Evolutionary conservation across 2,797 vertebrate genomes (phyloP).

Genomic region (Coregonus ussuriensis): DNA sequence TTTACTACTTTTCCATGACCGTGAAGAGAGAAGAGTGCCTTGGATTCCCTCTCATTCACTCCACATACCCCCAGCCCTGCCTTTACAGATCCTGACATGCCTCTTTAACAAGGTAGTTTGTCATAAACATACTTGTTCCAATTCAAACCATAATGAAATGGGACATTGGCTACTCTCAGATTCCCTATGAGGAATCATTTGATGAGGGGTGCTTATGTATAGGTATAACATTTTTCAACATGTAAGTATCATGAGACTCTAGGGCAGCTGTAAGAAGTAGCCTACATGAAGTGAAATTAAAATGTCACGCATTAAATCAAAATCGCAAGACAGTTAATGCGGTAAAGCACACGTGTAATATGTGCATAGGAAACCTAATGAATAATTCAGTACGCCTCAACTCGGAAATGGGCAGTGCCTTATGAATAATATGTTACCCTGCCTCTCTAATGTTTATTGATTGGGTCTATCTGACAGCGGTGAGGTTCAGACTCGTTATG

Average conservation of each 20-base stretch:
- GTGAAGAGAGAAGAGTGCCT: not conserved
- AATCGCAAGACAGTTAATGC: not conserved
- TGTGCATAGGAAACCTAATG: constrained; percentile 20
- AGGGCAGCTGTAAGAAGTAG: too few species aligned
- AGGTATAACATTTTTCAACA: not conserved
- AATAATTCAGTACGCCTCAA: constrained; percentile 43
- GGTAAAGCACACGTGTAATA: constrained; percentile 12
- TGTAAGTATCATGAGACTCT: not conserved
- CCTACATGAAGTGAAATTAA: not conserved
- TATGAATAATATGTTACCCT: constrained; percentile 61
- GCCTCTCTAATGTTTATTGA: constrained; percentile 77
- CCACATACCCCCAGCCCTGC: too few species aligned
- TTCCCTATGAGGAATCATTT: not conserved
- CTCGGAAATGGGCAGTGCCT: constrained; percentile 44
- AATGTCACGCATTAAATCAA: not conserved
- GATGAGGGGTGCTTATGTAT: too few species aligned
- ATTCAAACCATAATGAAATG: too few species aligned
- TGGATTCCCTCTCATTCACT: not conserved
- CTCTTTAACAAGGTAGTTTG: too few species aligned
- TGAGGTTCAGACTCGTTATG: constrained; percentile 71
- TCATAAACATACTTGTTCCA: too few species aligned
- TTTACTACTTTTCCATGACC: not conserved
- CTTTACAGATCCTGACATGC: too few species aligned
- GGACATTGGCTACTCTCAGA: too few species aligned
- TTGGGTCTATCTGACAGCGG: constrained; percentile 67